Conservation (phyloP, 2,113 vertebrate genomes). For the Forbesichthys papilliferus region DNA sequence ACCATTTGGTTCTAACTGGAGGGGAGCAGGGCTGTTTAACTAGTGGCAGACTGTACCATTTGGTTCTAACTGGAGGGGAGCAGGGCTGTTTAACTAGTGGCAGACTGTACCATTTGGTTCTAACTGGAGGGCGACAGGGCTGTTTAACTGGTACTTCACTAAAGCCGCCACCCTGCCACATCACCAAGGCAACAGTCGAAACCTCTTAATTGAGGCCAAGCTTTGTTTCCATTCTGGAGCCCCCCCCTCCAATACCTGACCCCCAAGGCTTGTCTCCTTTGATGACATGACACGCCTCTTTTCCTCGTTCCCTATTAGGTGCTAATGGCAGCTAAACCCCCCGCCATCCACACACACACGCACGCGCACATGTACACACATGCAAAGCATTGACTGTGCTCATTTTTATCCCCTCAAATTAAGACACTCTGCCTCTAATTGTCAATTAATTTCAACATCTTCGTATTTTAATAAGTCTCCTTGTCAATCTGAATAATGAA, state of each 20-base stretch:
- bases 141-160: conserved; percentile 86
- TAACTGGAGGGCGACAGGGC: conserved; percentile 69
- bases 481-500: conserved; percentile 83
- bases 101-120: conserved; percentile 69
- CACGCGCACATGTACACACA: conserved; percentile 23
- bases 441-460: conserved; percentile 87
- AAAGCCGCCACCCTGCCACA: conserved; percentile 72
- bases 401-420: conserved; percentile 82
- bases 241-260: conserved; percentile 71
- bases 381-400: conserved; percentile 44
- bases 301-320: conserved; percentile 78
- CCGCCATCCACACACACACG: conserved; percentile 52
- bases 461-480: conserved; percentile 85
- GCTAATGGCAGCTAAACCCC: conserved; percentile 73
- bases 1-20: conserved; percentile 72
- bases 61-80: too few relatives aligned
- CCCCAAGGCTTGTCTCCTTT: conserved; percentile 63
- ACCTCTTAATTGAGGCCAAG: conserved; percentile 78
- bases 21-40: conserved; percentile 76
- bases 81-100: neutral
- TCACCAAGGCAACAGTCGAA: conserved; percentile 73
- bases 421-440: conserved; percentile 83
- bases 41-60: too few relatives aligned
- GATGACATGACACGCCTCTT: conserved; percentile 70
- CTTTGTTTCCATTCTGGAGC: conserved; percentile 72